A percentile compares a stretch with the other conserved stretches of the same genome.
phyloP scores from a whole-genome alignment of 2,797 vertebrate species.

The Siniperca obscura region DNA sequence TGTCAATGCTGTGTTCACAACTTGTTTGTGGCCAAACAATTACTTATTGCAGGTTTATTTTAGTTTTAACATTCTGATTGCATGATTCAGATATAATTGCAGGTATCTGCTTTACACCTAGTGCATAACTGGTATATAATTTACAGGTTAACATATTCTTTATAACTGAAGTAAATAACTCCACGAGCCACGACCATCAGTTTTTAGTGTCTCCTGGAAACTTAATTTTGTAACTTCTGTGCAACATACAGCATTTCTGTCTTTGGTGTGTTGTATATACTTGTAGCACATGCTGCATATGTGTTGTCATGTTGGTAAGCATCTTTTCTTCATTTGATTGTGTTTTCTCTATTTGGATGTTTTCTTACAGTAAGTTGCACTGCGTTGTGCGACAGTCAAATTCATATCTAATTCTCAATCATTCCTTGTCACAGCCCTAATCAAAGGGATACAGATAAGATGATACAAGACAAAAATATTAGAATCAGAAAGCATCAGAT shows the following conservation, averaged over 20 bases:
- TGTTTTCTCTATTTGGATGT: neutral
- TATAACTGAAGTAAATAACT: neutral
- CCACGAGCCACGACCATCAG: neutral
- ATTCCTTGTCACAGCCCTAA: neutral
- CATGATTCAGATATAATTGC: neutral
- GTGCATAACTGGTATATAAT: neutral
- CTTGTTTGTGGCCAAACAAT: neutral
- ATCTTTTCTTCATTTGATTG: neutral
- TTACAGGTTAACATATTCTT: neutral
- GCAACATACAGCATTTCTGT: neutral
- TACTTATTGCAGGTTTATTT: too few relatives aligned
- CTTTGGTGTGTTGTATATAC: neutral
- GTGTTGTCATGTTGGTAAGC: neutral
- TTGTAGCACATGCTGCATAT: neutral
- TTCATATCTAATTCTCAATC: slow-evolving; percentile 4
- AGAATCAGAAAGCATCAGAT: slow-evolving; percentile 23
- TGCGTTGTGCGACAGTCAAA: neutral
- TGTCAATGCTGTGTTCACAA: slow-evolving; percentile 1
- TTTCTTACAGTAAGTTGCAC: neutral
- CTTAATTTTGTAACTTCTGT: neutral
- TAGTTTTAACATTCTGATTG: neutral
- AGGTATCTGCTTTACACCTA: neutral
- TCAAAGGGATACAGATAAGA: slow-evolving; percentile 5
- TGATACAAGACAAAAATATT: slow-evolving; percentile 14
- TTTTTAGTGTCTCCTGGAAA: neutral